phyloP scores from a whole-genome alignment of 2,113 vertebrate genomes.

The Gymnobelideus leadbeateri region DNA sequence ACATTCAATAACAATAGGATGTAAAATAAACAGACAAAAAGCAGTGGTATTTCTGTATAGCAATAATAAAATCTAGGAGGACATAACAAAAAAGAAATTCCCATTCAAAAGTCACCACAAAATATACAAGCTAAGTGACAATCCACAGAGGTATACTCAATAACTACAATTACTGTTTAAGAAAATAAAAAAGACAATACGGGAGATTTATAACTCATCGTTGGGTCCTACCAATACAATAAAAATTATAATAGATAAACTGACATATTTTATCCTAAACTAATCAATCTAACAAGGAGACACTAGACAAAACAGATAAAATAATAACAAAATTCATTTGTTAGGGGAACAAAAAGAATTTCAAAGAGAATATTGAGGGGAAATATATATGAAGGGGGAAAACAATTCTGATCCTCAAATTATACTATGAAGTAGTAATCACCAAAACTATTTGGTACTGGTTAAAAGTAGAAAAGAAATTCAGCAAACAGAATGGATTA shows the following conservation, averaged over 20 bases:
- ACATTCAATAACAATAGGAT: neutral
- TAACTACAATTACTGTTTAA: neutral
- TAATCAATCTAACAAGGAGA: neutral
- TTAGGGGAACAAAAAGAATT: neutral
- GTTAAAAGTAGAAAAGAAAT: neutral
- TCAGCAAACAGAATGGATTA: neutral
- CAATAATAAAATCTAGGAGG: neutral
- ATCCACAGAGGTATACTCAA: neutral
- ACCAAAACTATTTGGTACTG: neutral
- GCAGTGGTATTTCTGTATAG: neutral
- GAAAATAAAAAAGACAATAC: neutral
- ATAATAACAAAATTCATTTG: neutral
- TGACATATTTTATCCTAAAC: neutral
- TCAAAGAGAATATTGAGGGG: neutral
- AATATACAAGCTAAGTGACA: neutral
- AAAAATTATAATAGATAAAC: neutral
- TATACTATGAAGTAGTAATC: neutral
- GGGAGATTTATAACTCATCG: neutral
- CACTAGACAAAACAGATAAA: neutral
- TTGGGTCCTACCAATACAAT: neutral
- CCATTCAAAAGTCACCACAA: neutral
- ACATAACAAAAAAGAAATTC: neutral
- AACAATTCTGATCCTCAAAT: neutral
- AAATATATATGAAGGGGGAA: neutral
- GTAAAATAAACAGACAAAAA: neutral